Evolutionary conservation across 2,113 vertebrate species (phyloP).

Genomic region (Corythoichthys haematopterus): DNA sequence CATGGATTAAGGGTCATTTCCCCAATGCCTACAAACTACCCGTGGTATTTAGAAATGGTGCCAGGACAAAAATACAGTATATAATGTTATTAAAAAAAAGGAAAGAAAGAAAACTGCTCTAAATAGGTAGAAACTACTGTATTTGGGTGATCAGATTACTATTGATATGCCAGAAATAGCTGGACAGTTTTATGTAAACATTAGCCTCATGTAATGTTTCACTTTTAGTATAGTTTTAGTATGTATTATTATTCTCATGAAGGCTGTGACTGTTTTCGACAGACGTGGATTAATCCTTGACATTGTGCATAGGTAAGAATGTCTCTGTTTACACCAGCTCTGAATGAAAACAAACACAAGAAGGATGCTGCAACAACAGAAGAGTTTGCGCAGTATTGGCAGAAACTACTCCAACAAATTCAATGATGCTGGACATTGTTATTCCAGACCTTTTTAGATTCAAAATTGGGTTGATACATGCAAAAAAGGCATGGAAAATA

Average conservation of each 20-base stretch:
- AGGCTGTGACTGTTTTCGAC: not conserved
- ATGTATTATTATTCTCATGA: not conserved
- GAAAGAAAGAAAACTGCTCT: no score
- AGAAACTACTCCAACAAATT: not conserved
- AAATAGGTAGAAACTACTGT: no score
- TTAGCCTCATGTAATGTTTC: not conserved
- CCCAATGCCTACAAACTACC: conserved; percentile 28
- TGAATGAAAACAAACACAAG: not conserved
- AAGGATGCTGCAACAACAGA: not conserved
- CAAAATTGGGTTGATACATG: no score
- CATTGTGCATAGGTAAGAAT: not conserved
- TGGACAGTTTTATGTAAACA: no score
- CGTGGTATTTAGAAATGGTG: conserved; percentile 27
- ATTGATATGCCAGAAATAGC: no score
- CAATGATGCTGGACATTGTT: not conserved
- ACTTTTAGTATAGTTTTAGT: not conserved
- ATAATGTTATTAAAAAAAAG: not conserved
- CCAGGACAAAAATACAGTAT: conserved; percentile 8
- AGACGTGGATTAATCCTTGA: not conserved
- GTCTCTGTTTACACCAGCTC: not conserved
- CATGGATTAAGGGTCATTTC: conserved; percentile 44
- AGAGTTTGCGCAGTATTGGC: not conserved
- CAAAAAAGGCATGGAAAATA: no score
- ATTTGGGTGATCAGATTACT: no score
- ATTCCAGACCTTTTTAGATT: not conserved